phyloP scores from a whole-genome alignment of 2,888 invertebrate species.

The Melinaea menophilus region DNA sequence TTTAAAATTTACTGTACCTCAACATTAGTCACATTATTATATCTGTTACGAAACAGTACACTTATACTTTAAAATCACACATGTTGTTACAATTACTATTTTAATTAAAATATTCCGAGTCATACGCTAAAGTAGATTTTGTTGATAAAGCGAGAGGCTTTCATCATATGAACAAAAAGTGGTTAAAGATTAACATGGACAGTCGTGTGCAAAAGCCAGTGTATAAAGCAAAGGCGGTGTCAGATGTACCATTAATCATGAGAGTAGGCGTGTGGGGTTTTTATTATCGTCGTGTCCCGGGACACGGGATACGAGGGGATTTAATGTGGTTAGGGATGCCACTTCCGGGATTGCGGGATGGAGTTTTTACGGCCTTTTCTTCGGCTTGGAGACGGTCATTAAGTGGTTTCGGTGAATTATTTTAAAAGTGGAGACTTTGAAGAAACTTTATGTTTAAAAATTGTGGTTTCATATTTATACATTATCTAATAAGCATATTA shows the following conservation, averaged over 20 bases:
- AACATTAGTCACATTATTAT: too few relatives aligned
- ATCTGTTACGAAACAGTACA: too few relatives aligned
- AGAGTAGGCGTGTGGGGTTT: slow-evolving; percentile 32
- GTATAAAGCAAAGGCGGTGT: slow-evolving; percentile 26
- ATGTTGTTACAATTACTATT: too few relatives aligned
- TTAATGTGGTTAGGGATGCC: slow-evolving; percentile 20
- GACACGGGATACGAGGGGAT: slow-evolving; percentile 22
- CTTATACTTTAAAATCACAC: too few relatives aligned
- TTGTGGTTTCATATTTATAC: background rate
- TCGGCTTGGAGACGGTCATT: slow-evolving; percentile 6
- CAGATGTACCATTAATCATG: slow-evolving; percentile 37
- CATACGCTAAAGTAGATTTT: background rate
- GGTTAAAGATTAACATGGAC: slow-evolving; percentile 19
- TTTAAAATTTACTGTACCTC: background rate
- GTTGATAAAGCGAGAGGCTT: background rate
- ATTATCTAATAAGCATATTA: background rate
- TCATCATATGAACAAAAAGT: slow-evolving; percentile 12
- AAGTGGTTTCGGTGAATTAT: slow-evolving; percentile 5
- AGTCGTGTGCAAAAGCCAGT: slow-evolving; percentile 17
- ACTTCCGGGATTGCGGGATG: slow-evolving; percentile 17
- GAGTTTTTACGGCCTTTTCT: slow-evolving; percentile 14
- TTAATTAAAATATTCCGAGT: too few relatives aligned
- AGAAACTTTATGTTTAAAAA: background rate
- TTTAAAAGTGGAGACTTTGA: background rate
- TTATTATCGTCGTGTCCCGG: slow-evolving; percentile 37